Evolutionary conservation across 2,113 vertebrate species (phyloP).

Genomic region (Mesocricetus auratus): DNA sequence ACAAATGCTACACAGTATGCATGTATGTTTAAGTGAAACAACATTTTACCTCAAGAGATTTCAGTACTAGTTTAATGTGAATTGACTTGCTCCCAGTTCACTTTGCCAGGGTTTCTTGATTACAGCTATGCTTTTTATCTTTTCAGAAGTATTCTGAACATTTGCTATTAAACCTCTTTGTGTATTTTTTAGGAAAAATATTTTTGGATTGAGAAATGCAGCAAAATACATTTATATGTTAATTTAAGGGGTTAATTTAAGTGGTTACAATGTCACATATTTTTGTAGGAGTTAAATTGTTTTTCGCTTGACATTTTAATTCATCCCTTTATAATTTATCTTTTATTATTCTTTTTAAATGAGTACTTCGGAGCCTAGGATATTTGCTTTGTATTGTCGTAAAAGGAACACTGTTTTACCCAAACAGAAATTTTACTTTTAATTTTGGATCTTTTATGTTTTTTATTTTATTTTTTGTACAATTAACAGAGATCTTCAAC

Average conservation of each 20-base stretch:
- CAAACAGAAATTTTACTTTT: background rate
- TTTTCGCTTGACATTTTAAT: constrained; percentile 21
- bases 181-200: constrained; percentile 32
- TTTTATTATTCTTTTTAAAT: background rate
- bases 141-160: constrained; percentile 20
- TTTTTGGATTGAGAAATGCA: constrained; percentile 40
- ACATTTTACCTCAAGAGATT: background rate
- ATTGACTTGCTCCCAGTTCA: background rate
- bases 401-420: background rate
- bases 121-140: background rate
- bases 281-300: background rate
- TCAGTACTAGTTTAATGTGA: background rate
- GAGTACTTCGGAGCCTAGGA: background rate
- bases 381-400: constrained; percentile 22
- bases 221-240: background rate
- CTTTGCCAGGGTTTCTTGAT: background rate
- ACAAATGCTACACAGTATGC: background rate
- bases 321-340: constrained; percentile 13
- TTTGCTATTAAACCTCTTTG: background rate
- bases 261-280: background rate
- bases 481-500: background rate
- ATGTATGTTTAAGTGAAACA: background rate
- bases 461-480: background rate
- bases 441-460: background rate
- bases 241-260: constrained; percentile 9